These are phyloP conservation scores for Trichonephila clavata DNA, from an alignment of 1,140 invertebrate species.

Conservation along the genomic window DNA sequence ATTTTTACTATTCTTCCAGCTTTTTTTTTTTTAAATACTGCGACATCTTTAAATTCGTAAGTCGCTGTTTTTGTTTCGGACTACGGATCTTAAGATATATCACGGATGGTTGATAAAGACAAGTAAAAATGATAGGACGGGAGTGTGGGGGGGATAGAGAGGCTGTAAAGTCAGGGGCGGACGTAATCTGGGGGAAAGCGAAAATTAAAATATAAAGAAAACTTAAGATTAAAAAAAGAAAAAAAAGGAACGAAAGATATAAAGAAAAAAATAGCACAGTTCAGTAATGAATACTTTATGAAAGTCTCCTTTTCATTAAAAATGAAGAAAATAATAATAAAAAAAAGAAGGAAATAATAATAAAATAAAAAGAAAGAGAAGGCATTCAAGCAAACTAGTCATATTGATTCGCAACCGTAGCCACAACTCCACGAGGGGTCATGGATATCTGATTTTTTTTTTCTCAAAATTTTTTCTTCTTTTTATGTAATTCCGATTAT, in stretches of 20 bases:
- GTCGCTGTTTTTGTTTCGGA: conserved; percentile 52
- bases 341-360: conserved; percentile 6
- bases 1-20: conserved; percentile 6
- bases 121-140: conserved; percentile 26
- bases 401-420: conserved; percentile 65
- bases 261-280: conserved; percentile 50
- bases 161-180: conserved; percentile 10
- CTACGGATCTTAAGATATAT: conserved; percentile 33
- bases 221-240: conserved; percentile 24
- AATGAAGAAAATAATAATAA: conserved; percentile 24
- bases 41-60: conserved; percentile 47
- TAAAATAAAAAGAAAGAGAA: background rate
- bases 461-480: conserved; percentile 29
- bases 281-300: conserved; percentile 77
- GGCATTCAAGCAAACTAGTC: conserved; percentile 66
- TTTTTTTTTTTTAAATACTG: conserved; percentile 31
- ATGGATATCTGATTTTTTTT: conserved; percentile 72
- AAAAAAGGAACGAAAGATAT: conserved; percentile 18
- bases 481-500: conserved; percentile 70
- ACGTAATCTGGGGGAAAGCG: background rate
- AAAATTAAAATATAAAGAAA: conserved; percentile 65
- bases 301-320: conserved; percentile 64
- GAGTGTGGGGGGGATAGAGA: too few species aligned
- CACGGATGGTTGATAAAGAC: conserved; percentile 60
- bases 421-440: conserved; percentile 67